Base-by-base conservation (phyloP, 1,140 invertebrate genomes). In the Chymomyza costata region DNA sequence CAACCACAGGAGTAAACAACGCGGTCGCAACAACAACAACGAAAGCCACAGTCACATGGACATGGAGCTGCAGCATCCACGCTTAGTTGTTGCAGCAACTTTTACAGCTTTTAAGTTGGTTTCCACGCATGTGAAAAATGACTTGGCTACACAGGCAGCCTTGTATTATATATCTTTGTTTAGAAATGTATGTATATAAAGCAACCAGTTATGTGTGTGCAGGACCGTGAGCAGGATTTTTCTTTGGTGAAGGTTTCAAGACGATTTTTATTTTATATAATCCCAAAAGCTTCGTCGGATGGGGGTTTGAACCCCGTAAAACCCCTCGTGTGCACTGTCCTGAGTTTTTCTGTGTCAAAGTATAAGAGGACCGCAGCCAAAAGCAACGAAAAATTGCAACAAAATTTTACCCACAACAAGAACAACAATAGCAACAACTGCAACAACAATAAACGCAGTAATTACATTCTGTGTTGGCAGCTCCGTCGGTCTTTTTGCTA, bases 51-150 rank as follows among this genome's bases (percentile, higher is more conserved):
- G 56, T 53, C 57, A 57, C 52, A 57, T 56, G 48, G 61, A 66
- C 66, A 56, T 65, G 65, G 49, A 78, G 59, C 47, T 55, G 43
- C 51, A 47, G 16, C 18, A 59, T 49, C 62, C 39, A 44, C 51
- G 60, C 59, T 8, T 3, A 34, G 32, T 14, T 34, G 8, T 10
- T 34, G 32, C 32, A 13, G 80, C 73, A 73, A 78, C 73, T 80
- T 80, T 78, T 78, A 80, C 73, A 61, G 60, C 66, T 52, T 65
- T 49, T 55, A 62, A 70, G 32, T 37, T 35, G 18, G 48, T 38
- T 21, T 59, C 71, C 73, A 78, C 73, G 73, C 73, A 78, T 78
- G 71, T 78, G 71, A 73, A 80, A 80, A 78, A 80, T 76, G 56
- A 65, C 65, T 60, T 71, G 57, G 32, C 44, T 62, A 44, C 49